Base-by-base conservation (phyloP, 2,113 vertebrate species). In the Trichomycterus rosablanca region DNA sequence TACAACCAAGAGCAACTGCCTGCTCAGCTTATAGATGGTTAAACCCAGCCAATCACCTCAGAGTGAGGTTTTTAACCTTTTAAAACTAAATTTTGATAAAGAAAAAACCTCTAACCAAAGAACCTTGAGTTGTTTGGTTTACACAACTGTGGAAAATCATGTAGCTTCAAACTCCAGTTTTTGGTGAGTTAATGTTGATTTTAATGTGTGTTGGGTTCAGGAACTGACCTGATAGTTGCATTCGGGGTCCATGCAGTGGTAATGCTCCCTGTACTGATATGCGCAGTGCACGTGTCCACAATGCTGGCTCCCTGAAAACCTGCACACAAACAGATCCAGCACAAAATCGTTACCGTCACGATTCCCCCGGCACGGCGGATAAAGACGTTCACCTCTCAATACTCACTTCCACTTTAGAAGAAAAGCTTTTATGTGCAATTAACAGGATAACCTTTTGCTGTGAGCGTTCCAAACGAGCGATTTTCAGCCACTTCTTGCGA, bases 231-330 rank as follows among this genome's bases (percentile, higher is more conserved):
- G 94, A 81, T 97, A 98, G 90, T 98, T 99, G 85, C 96, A 99
- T 83, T 99, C 96, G 0, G 95, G 93, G 83, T 99, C 96, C 66
- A 98, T 92, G 87, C 96, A 99, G 86, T 99, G 96, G 81, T 99
- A 99, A 80, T 99, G 96, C 61, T 99, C 96, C 16, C 95, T 82
- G 76, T 99, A 99, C 84, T 99, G 96, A 87, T 99, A 99, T 0
- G 96, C 95, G 67, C 96, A 99, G 82, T 98, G 95, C 75, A 97
- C 91, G 2, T 99, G 95, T 48, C 96, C 96, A 50, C 96, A 99
- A 84, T 98, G 96, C 80, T 99, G 96, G 71, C 95, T 98, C 74
- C 95, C 95, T 6, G 95, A 98, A 80, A 99, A 99, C 88, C 96
- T 99, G 82, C 51, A 78, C 14, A 55, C 11, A 45, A 37, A 58